Base-by-base conservation (phyloP, 2,797 vertebrate genomes). In the Poeciliopsis turneri region DNA sequence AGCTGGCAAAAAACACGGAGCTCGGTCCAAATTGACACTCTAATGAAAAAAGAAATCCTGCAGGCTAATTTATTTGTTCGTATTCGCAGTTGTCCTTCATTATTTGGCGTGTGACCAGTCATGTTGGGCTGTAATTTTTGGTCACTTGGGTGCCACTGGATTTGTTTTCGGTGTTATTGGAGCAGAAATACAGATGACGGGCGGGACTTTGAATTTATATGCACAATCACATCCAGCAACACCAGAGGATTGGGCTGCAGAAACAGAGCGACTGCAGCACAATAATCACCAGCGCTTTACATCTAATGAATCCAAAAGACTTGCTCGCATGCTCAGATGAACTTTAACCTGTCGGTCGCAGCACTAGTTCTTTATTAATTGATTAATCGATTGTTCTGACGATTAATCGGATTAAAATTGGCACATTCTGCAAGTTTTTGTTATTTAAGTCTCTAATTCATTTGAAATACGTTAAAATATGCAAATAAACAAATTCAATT, bases 221-320 rank as follows among this genome's bases (percentile, higher is more conserved):
- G 91, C 93, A 91, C 88, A 83, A 90, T 93, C 92, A 92, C 91
- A 91, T 86, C 82, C 89, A 77, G 69, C 69, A 45, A 82, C 81
- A 88, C 82, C 77, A 81, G 84, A 91, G 89, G 88, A 90, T 90
- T 92, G 89, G 72, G 7, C 82, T 86, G 72, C 80, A 80, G 86
- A 91, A 84, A 92, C 78, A 89, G 88, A 92, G 89, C 86, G 91
- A 92, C 91, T 73, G 64, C 90, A 92, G 84, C 51, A 86, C 91
- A 92, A 94, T 93, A 93, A 81, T 81, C 81, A 39, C 75, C 86
- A 86, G 89, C 89, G 89, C 93, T 93, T 93, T 92, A 92, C 85
- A 85, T 81, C 87, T 92, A 91, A 93, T 89, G 91, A 91, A 84
- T 91, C 87, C 90, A 82, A 92, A 91, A 92, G 83, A 72, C 75